These are phyloP conservation scores for Caenorhabditis japonica DNA, from an alignment of 2,888 invertebrate species.

Conservation along the genomic window DNA sequence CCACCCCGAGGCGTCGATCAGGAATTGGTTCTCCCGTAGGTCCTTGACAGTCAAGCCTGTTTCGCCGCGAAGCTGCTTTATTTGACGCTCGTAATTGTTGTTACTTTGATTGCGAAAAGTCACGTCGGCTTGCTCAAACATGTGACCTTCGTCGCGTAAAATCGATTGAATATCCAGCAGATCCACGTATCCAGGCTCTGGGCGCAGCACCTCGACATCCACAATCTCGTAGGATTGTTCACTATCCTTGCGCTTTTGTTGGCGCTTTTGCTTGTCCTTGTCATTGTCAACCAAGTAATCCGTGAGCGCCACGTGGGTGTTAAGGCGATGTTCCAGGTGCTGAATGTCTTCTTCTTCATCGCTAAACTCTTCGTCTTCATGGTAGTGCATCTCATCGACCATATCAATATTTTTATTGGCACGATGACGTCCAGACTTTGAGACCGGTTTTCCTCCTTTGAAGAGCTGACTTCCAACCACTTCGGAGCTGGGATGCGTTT, in stretches of 20 bases:
- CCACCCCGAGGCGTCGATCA: slow-evolving; percentile 18
- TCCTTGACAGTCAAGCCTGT: slow-evolving; percentile 21
- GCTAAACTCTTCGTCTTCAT: slow-evolving; percentile 6
- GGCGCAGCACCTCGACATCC: background rate
- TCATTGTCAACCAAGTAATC: background rate
- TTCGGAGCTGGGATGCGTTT: slow-evolving; percentile 11
- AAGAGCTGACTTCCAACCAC: slow-evolving; percentile 25
- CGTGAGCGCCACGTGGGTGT: background rate
- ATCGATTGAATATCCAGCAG: slow-evolving; percentile 18
- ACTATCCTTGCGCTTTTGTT: slow-evolving; percentile 13
- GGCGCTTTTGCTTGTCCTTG: slow-evolving; percentile 7
- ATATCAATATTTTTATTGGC: slow-evolving; percentile 14
- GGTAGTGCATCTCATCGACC: slow-evolving; percentile 14
- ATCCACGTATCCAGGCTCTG: slow-evolving; percentile 4
- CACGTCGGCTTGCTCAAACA: slow-evolving; percentile 16
- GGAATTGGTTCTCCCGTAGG: slow-evolving; percentile 16
- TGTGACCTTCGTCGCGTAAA: slow-evolving; percentile 17
- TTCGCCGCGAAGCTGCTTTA: slow-evolving; percentile 7
- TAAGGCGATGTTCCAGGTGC: background rate
- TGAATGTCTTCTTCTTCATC: slow-evolving; percentile 9
- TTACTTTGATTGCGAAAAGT: slow-evolving; percentile 25
- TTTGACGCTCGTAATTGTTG: slow-evolving; percentile 11
- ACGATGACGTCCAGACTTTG: slow-evolving; percentile 20
- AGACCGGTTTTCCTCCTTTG: slow-evolving; percentile 2
- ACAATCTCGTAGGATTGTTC: slow-evolving; percentile 16